These are phyloP conservation scores for Chionis minor DNA, from an alignment of 2,113 vertebrate species.

Conservation along the genomic window DNA sequence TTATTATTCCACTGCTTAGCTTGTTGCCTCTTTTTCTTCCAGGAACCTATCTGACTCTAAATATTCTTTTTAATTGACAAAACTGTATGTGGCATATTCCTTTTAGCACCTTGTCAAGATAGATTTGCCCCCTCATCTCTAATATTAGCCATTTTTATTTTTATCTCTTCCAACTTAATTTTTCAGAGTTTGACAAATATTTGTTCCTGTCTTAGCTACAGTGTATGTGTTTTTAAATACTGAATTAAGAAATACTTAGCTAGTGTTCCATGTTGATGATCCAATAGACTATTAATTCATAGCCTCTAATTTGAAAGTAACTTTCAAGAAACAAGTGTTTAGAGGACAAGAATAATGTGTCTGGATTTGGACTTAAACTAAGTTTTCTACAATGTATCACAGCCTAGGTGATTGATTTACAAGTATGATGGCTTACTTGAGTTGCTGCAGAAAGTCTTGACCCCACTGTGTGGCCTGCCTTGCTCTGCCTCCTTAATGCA, in stretches of 20 bases:
- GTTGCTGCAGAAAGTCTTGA: background rate
- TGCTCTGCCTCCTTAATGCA: background rate
- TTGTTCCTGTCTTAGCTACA: background rate
- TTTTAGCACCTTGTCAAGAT: background rate
- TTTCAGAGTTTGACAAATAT: background rate
- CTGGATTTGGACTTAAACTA: background rate
- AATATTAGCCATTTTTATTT: background rate
- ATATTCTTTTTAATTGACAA: background rate
- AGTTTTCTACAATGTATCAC: background rate
- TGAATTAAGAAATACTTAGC: background rate
- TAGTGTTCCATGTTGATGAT: background rate
- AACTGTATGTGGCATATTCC: fast-evolving
- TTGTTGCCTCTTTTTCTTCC: background rate
- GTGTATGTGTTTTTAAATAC: background rate
- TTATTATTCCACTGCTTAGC: background rate
- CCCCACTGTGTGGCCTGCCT: background rate
- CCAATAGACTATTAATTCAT: background rate
- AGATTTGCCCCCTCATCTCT: background rate
- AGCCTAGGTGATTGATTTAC: background rate
- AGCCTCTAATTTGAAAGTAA: background rate
- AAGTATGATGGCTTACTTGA: background rate
- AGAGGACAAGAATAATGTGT: background rate
- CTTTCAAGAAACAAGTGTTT: background rate
- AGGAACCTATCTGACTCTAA: background rate
- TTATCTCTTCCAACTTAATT: background rate